These are phyloP conservation scores for Pocillopora damicornis DNA, from an alignment of 64 coral and sea anemone genomes.

Conservation along the genomic window DNA sequence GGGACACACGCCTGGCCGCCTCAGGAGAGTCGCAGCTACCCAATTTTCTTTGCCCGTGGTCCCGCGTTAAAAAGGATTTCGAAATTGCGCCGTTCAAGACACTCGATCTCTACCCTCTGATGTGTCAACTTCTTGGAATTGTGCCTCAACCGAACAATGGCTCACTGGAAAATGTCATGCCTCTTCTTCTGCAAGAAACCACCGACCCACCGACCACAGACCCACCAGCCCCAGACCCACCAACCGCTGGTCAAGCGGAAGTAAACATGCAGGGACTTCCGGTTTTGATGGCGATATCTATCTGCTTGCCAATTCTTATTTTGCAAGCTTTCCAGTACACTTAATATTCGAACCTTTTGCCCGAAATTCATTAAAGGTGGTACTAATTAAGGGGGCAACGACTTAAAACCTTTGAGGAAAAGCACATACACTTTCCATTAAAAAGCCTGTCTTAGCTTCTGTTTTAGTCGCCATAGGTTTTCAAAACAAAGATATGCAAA, in stretches of 20 bases:
- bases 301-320: not conserved
- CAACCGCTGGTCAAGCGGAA: not conserved
- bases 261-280: no score
- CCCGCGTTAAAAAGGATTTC: conserved; percentile 56
- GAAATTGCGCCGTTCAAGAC: conserved; percentile 9
- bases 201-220: not conserved
- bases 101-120: conserved; percentile 49
- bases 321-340: not conserved
- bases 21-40: not conserved
- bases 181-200: not conserved
- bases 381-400: no score
- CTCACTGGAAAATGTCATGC: not conserved
- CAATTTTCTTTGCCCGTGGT: conserved; percentile 69
- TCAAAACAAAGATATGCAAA: no score
- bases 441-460: no score
- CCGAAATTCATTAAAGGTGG: not conserved
- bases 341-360: not conserved
- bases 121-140: conserved; percentile 4
- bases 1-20: not conserved
- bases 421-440: no score
- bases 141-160: not conserved
- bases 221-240: not conserved
- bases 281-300: not conserved
- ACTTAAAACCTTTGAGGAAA: no score
- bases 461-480: no score